These are phyloP conservation scores for Diplolepis rosae DNA, from an alignment of 2,888 invertebrate species.

Conservation along the genomic window DNA sequence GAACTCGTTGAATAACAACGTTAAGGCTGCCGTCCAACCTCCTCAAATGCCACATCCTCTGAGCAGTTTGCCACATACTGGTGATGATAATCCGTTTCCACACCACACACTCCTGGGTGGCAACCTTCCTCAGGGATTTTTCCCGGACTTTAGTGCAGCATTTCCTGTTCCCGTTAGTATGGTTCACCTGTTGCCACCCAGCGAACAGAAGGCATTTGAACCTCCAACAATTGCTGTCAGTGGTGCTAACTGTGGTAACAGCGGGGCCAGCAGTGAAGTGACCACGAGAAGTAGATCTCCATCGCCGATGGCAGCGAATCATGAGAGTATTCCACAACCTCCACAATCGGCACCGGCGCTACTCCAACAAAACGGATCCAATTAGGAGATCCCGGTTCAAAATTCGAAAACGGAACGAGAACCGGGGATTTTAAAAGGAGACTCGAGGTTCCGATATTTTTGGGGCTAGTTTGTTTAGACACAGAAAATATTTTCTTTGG, in stretches of 20 bases:
- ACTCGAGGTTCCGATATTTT: not conserved
- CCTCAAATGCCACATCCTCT: conserved; percentile 62
- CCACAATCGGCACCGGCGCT: conserved; percentile 80
- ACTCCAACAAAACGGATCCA: conserved; percentile 87
- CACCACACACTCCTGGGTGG: conserved; percentile 66
- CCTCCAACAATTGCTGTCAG: conserved; percentile 77
- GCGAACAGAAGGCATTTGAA: conserved; percentile 82
- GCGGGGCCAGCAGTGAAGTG: conserved; percentile 39
- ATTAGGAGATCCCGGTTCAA: conserved; percentile 75
- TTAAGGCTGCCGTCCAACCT: conserved; percentile 72
- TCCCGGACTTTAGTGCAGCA: conserved; percentile 86
- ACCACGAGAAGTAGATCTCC: conserved; percentile 54
- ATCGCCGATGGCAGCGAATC: conserved; percentile 59
- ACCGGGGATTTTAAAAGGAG: conserved; percentile 5
- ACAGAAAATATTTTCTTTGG: conserved; percentile 37
- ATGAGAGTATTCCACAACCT: conserved; percentile 74
- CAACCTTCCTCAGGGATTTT: conserved; percentile 83
- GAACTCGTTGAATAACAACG: conserved; percentile 75
- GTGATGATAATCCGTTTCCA: conserved; percentile 60
- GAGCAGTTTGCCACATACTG: conserved; percentile 60
- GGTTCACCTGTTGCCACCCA: conserved; percentile 88
- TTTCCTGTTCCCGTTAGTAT: conserved; percentile 90
- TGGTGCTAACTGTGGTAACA: conserved; percentile 66
- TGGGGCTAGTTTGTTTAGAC: conserved; percentile 32
- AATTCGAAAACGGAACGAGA: conserved; percentile 28